phyloP scores from a whole-genome alignment of 2,888 invertebrate species.

The Morpho achilles region DNA sequence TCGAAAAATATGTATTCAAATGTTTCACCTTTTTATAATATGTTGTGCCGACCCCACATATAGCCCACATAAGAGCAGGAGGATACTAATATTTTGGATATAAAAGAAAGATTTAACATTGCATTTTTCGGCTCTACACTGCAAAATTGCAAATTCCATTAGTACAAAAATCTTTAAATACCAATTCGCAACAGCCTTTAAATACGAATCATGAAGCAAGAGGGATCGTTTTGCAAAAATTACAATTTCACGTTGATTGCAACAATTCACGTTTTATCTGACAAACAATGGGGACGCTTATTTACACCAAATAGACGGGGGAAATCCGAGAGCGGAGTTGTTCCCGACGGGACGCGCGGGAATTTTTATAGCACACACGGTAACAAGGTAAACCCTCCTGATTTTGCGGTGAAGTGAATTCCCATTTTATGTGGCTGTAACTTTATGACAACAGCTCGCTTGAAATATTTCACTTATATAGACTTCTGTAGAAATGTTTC shows the following conservation, averaged over 20 bases:
- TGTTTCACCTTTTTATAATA: too few relatives aligned
- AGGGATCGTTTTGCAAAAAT: conserved; percentile 8
- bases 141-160: too few relatives aligned
- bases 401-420: conserved; percentile 23
- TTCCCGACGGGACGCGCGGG: conserved; percentile 17
- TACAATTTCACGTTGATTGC: conserved; percentile 11
- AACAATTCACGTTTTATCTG: conserved; percentile 11
- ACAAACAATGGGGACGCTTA: conserved; percentile 16
- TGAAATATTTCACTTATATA: conserved; percentile 7
- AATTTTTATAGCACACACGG: conserved; percentile 24
- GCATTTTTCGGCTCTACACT: too few relatives aligned
- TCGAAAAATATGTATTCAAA: too few relatives aligned
- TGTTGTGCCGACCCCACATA: too few relatives aligned
- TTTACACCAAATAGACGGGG: conserved; percentile 17
- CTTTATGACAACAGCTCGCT: conserved; percentile 12
- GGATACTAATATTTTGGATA: too few relatives aligned
- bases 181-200: background rate
- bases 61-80: too few relatives aligned
- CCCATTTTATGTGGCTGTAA: conserved; percentile 12
- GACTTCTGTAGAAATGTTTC: background rate
- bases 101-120: too few relatives aligned
- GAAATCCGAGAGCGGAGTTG: conserved; percentile 7
- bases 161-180: background rate
- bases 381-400: conserved; percentile 24
- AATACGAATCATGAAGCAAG: background rate